Percentiles rank a stretch among this genome's conserved stretches.
phyloP scores from a whole-genome alignment of 23 tunicate species.

The Trididemnum nubilum region DNA sequence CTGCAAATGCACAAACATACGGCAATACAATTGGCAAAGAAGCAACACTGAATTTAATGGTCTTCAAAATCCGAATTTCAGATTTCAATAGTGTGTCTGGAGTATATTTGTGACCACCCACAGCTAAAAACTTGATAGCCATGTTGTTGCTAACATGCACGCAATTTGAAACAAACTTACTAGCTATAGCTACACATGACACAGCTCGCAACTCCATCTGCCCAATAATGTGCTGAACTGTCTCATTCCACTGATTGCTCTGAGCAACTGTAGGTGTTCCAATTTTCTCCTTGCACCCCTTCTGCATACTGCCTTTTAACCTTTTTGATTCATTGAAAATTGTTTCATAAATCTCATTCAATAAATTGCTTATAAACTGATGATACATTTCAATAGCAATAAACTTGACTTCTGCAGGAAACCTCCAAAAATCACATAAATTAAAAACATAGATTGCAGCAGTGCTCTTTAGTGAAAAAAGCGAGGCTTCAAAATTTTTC shows the following conservation, averaged over 20 bases:
- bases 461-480: constrained; percentile 9
- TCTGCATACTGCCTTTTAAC: neutral
- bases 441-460: constrained; percentile 38
- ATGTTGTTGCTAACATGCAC: constrained; percentile 15
- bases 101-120: constrained; percentile 25
- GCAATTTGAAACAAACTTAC: constrained; percentile 28
- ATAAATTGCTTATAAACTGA: constrained; percentile 4
- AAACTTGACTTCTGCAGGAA: constrained; percentile 41
- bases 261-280: neutral
- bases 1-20: constrained; percentile 24
- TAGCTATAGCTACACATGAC: constrained; percentile 47
- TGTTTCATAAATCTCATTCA: neutral
- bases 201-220: constrained; percentile 62
- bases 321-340: neutral
- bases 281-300: neutral
- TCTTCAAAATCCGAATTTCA: constrained; percentile 56
- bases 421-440: constrained; percentile 44
- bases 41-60: constrained; percentile 28
- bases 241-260: constrained; percentile 44
- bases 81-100: constrained; percentile 38
- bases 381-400: constrained; percentile 44
- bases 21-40: constrained; percentile 32
- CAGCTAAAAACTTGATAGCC: constrained; percentile 20
- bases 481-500: neutral
- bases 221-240: constrained; percentile 41